Evolutionary conservation across 2,888 invertebrate species (phyloP).

Genomic region (Pammene aurita): DNA sequence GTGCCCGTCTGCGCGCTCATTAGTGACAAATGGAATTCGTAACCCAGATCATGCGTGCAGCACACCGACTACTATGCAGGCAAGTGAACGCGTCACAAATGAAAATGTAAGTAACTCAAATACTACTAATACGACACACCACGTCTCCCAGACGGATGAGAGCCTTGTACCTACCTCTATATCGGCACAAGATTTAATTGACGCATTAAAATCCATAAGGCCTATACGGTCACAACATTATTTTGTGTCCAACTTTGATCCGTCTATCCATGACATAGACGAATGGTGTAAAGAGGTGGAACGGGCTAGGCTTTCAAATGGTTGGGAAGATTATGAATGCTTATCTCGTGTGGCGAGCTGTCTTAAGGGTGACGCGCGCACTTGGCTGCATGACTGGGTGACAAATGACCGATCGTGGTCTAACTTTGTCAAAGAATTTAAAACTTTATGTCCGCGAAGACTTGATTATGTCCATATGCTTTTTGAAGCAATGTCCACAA

Average conservation of each 20-base stretch:
- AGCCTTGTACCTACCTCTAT: background rate
- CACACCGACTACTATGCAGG: background rate
- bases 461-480: conserved; percentile 28
- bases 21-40: too few species aligned
- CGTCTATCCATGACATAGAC: conserved; percentile 42
- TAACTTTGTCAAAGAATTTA: conserved; percentile 30
- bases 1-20: background rate
- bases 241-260: conserved; percentile 35
- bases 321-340: conserved; percentile 8
- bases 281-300: conserved; percentile 44
- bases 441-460: conserved; percentile 22
- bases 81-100: background rate
- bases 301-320: conserved; percentile 17
- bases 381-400: conserved; percentile 26
- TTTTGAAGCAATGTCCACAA: conserved; percentile 16
- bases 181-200: background rate
- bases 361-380: conserved; percentile 17
- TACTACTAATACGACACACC: background rate
- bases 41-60: background rate
- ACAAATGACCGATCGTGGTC: conserved; percentile 31
- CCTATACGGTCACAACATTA: background rate
- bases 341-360: conserved; percentile 12
- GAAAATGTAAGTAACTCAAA: background rate
- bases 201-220: background rate
- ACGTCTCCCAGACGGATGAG: background rate